These are phyloP conservation scores for Thaumetopoea pityocampa DNA, from an alignment of 1,140 invertebrate species.

Conservation along the genomic window DNA sequence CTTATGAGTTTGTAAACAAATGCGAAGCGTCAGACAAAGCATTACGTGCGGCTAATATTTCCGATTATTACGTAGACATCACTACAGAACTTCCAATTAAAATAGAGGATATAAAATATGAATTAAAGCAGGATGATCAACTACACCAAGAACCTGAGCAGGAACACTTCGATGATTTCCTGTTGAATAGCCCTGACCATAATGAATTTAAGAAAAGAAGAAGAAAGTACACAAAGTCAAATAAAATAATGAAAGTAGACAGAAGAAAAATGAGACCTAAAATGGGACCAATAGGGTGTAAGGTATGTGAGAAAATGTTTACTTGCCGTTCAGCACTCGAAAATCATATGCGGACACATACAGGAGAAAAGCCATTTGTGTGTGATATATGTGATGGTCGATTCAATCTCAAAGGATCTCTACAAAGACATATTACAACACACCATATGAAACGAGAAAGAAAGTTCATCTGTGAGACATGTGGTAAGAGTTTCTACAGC, in stretches of 20 bases:
- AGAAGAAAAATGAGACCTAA: constrained; percentile 8
- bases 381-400: constrained; percentile 81
- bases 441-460: constrained; percentile 53
- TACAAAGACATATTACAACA: constrained; percentile 74
- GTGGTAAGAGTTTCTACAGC: constrained; percentile 62
- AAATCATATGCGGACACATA: constrained; percentile 88
- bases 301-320: constrained; percentile 19
- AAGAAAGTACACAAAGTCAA: constrained; percentile 4
- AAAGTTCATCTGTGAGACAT: constrained; percentile 64
- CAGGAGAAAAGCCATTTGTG: constrained; percentile 85
- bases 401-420: constrained; percentile 68
- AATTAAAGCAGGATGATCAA: constrained; percentile 29
- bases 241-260: constrained; percentile 1
- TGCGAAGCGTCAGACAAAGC: constrained; percentile 56
- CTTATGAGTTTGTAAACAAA: constrained; percentile 53
- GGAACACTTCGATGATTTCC: constrained; percentile 22
- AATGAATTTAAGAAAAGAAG: constrained; percentile 2
- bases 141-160: no score
- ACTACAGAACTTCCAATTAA: constrained; percentile 29
- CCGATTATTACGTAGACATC: constrained; percentile 17
- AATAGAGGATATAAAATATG: constrained; percentile 31
- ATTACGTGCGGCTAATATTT: constrained; percentile 28
- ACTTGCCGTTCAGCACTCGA: constrained; percentile 75
- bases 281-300: constrained; percentile 15
- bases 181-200: constrained; percentile 4